Conservation (phyloP, 2,113 vertebrate genomes). For the Uria lomvia region DNA sequence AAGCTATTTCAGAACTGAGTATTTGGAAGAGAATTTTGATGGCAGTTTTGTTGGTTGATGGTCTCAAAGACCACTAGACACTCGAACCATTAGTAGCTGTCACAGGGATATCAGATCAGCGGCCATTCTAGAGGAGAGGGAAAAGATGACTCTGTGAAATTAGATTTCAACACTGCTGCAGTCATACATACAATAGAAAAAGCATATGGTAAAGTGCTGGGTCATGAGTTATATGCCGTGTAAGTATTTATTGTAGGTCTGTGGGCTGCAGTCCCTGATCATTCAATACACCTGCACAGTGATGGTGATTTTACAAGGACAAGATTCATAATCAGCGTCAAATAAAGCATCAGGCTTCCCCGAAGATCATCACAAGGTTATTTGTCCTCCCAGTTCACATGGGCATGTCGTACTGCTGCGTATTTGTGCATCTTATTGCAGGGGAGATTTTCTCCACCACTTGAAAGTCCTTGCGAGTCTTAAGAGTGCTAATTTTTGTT, state of each 20-base stretch:
- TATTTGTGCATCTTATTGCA: background rate
- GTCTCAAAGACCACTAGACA: background rate
- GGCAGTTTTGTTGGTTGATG: background rate
- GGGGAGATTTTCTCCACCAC: background rate
- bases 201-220: background rate
- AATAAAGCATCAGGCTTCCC: background rate
- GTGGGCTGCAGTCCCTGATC: background rate
- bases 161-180: constrained; percentile 4
- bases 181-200: constrained; percentile 10
- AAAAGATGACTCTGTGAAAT: constrained; percentile 19
- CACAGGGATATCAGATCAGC: background rate
- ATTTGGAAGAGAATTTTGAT: constrained; percentile 32
- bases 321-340: background rate
- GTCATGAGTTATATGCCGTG: background rate
- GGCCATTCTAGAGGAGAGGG: background rate
- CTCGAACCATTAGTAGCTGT: background rate
- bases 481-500: background rate
- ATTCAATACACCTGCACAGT: background rate
- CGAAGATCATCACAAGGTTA: background rate
- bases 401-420: background rate
- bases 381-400: background rate
- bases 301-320: background rate
- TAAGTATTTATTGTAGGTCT: background rate
- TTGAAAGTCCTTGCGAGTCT: background rate
- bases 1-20: background rate